These are phyloP conservation scores for Bubalus kerabau DNA, from an alignment of 2,113 vertebrate genomes.

Conservation along the genomic window DNA sequence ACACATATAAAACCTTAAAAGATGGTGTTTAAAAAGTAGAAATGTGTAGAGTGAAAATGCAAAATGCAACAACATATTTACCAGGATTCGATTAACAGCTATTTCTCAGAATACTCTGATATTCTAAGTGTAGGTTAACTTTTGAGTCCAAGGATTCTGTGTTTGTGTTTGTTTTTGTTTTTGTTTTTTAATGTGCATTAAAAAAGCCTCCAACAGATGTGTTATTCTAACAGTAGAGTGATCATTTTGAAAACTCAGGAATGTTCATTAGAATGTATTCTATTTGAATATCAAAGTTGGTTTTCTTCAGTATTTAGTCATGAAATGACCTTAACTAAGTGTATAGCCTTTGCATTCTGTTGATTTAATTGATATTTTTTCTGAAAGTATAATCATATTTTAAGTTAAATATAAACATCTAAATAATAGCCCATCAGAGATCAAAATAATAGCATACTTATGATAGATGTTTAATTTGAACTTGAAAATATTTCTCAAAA, in stretches of 20 bases:
- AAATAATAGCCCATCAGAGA: not conserved
- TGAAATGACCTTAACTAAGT: not conserved
- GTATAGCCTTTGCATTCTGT: not conserved
- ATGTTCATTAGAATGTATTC: not conserved
- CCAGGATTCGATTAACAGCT: not conserved
- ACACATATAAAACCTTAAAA: not conserved
- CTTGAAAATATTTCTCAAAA: not conserved
- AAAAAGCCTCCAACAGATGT: not conserved
- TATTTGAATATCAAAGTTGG: not conserved
- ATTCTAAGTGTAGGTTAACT: not conserved
- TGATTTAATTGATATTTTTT: not conserved
- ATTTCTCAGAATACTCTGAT: not conserved
- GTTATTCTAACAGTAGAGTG: not conserved
- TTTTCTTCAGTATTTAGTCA: not conserved
- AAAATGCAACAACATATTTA: not conserved
- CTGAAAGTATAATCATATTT: not conserved
- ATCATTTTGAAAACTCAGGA: not conserved
- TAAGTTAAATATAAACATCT: not conserved
- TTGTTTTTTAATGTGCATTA: not conserved
- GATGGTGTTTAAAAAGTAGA: constrained; percentile 15
- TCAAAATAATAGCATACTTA: not conserved
- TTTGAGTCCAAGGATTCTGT: not conserved
- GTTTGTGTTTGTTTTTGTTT: not conserved
- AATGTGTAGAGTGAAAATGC: not conserved
- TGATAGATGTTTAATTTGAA: not conserved